Evolutionary conservation across 2,888 invertebrate species (phyloP), one percentile per base, ranked within the genome.

Genomic region (Leucophora obtusa): DNA sequence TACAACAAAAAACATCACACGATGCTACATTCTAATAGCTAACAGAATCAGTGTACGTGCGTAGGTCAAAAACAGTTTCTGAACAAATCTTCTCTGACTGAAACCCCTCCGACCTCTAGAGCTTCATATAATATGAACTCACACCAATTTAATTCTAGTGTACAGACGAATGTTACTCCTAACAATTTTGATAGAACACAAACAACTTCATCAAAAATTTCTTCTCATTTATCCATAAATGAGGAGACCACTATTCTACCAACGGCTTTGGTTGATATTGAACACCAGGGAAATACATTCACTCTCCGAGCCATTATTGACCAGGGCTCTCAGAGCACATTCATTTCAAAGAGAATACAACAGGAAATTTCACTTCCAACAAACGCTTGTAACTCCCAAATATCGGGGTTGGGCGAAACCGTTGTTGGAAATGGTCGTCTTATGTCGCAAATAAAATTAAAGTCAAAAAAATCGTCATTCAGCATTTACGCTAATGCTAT

Each of bases 231-330:
- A 9, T 10, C 10, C 2, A 38, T 11, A 2, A 38, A 60, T 35
- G 38, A 56, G 11, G 56, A 38, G 21, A 63, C 63, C 9, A 72
- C 72, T 1, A 58, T 58, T 15, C 58, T 73, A 21, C 65, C 65
- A 9, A 73, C 73, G 1, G 65, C 65, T 10, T 35, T 73, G 6
- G 47, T 65, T n/a, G 17, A 59, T 58, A 35, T 73, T 14, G 58
- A 65, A 35, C 38, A 38, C 38, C 38, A 18, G 59, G 9, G 38
- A n/a, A 21, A 72, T 14, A 18, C 21, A n/a, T 72, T 72, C 4
- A 56, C 17, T 0, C 47, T 72, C 14, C 21, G 62, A 8, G 70
- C 43, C 14, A 38, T 71, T 4, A 17, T 71, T 43, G 69, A 59
- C 28, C 7, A 33, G 1, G 53, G 62, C 9, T 50, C 54, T 14